Conservation (phyloP, 2,888 invertebrate genomes). For the Chrysopilus asiliformis region DNA sequence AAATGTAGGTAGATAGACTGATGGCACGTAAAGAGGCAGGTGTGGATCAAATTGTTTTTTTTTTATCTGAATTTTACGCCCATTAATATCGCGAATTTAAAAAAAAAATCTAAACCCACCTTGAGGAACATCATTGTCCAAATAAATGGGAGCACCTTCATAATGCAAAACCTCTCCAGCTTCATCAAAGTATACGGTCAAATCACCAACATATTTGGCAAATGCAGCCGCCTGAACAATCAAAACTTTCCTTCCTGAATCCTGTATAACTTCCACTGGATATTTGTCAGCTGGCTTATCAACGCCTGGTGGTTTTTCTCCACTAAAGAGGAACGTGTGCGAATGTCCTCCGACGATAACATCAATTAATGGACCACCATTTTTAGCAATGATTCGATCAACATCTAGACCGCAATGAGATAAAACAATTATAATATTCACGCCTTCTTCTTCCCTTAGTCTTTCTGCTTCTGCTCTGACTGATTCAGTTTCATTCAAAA, state of each 20-base stretch:
- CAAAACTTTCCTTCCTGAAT: slow-evolving; percentile 32
- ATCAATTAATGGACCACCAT: slow-evolving; percentile 54
- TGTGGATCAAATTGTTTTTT: no score
- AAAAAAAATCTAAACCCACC: slow-evolving; percentile 37
- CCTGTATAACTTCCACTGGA: slow-evolving; percentile 50
- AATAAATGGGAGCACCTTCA: slow-evolving; percentile 59
- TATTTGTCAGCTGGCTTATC: slow-evolving; percentile 48
- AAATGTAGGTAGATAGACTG: no score
- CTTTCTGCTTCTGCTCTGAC: slow-evolving; percentile 53
- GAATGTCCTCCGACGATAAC: slow-evolving; percentile 79
- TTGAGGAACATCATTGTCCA: slow-evolving; percentile 47
- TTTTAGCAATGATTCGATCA: slow-evolving; percentile 50
- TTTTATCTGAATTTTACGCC: no score
- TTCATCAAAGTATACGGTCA: slow-evolving; percentile 56
- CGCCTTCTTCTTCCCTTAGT: slow-evolving; percentile 43
- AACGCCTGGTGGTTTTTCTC: slow-evolving; percentile 41
- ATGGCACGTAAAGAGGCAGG: no score
- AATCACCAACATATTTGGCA: slow-evolving; percentile 63
- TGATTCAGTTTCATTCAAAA: slow-evolving; percentile 54
- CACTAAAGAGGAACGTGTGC: slow-evolving; percentile 62
- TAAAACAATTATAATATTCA: slow-evolving; percentile 68
- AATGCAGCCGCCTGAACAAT: slow-evolving; percentile 61
- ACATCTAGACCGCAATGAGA: slow-evolving; percentile 67
- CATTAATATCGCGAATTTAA: neutral
- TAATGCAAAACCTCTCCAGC: slow-evolving; percentile 50